A percentile compares a stretch with the other conserved stretches of the same genome.
Evolutionary conservation across 2,113 vertebrate genomes (phyloP).

Genomic region (Elanus axillaris): DNA sequence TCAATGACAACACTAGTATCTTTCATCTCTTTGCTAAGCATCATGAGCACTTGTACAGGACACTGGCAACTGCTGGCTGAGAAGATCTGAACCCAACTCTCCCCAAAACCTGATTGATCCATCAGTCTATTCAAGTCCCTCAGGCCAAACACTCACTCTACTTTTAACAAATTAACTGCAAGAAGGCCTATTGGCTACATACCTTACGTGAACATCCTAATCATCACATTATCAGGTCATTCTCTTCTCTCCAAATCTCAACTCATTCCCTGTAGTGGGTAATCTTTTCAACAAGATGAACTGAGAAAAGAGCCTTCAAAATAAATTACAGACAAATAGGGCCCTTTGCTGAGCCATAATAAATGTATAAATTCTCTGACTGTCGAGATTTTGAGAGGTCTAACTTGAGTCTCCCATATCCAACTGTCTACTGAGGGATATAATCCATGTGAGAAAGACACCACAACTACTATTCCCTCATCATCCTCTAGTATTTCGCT

Average conservation of each 20-base stretch:
- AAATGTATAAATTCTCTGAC: not conserved
- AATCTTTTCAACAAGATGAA: not conserved
- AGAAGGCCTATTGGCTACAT: not conserved
- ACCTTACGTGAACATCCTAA: not conserved
- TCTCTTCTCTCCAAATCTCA: not conserved
- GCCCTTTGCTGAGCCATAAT: not conserved
- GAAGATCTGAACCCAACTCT: not conserved
- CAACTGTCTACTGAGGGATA: not conserved
- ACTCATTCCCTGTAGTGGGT: not conserved
- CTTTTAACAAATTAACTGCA: not conserved
- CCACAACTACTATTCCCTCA: not conserved
- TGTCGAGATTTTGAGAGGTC: not conserved
- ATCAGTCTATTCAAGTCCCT: not conserved
- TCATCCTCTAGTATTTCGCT: not conserved
- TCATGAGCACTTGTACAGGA: not conserved
- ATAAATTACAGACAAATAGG: not conserved
- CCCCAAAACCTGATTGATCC: not conserved
- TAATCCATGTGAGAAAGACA: not conserved
- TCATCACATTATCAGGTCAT: not conserved
- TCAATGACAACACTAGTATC: not conserved
- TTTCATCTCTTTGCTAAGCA: not conserved
- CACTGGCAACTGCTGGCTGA: not conserved
- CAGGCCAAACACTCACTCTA: not conserved
- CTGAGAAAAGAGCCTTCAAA: not conserved
- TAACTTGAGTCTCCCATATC: not conserved